Evolutionary conservation across 2,888 invertebrate species (phyloP), one percentile per base, ranked within the genome.

Genomic region (Tortricodes alternella): DNA sequence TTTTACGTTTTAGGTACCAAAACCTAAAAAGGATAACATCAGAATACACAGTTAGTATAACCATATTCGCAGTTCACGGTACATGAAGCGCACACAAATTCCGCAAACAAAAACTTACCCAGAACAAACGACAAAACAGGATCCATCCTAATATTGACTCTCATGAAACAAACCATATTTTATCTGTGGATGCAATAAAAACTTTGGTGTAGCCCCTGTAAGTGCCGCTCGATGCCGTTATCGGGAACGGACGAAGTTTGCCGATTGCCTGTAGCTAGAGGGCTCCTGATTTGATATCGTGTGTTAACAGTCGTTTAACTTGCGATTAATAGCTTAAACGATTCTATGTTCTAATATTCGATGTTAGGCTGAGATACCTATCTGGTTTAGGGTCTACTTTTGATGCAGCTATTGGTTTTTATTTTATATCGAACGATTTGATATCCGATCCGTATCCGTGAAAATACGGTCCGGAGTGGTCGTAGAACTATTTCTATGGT

Each of bases 231-330:
- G 48, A 55, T 35, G 48, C 55, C 55, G 35, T 55, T 55, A 55
- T 55, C 55, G 41, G 24, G 34, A 53, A 48, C 43, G 44, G 55
- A 35, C 35, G 48, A 55, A 55, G 32, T 55, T 55, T 55, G 48
- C 24, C 55, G 55, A 55, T 55, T 55, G 55, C 34, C 41, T 35
- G 55, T 55, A 49, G 48, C 41, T 9, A 37, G 51, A 57, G 59
- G 50, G 60, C 59, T 60, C 63, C 61, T 62, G 61, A 64, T 65
- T 61, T 58, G 55, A 65, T 62, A 62, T 61, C 64, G 59, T 56
- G 62, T 63, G 55, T 55, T 55, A 55, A 55, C 60, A 58, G 56
- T 62, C 62, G 46, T 52, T 58, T 34, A 61, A 53, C 60, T 60
- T 49, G 43, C 53, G 53, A 53, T 51, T 35, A 44, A 48, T 51